Evolutionary conservation across 2,113 vertebrate species (phyloP), one percentile per base, ranked within the genome.

Genomic region (Toxotes chatareus): DNA sequence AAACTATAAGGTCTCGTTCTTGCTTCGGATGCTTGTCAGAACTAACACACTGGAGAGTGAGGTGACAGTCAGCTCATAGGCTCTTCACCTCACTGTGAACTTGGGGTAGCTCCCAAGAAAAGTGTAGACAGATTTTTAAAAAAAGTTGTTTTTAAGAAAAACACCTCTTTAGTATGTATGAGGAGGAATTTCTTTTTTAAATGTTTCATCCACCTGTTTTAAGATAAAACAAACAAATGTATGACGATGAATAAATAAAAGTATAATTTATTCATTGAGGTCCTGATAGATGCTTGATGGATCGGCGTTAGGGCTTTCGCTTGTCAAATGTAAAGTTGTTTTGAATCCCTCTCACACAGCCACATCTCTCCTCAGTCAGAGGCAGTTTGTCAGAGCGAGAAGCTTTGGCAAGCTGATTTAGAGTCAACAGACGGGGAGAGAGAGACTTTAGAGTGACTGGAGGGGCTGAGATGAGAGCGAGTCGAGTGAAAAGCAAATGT

Each of bases 401-500:
- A 57, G 85, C 78, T 76, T 86, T 84, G 84, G 82, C 85, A 89
- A 88, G 60, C 75, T 59, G 84, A 57, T 83, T 85, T 76, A 80
- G 80, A 84, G 86, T 86, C 76, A 83, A 70, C 91, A 91, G 87
- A 86, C 79, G 83, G 81, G 64, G 82, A 83, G 88, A 88, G 83
- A 72, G 62, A 53, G 86, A 60, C 74, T 72, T 68, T 75, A 61
- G 69, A 92, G 86, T 56, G 82, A 90, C 71, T 84, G 73, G 80
- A 89, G 83, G 86, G 79, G 79, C 73, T 64, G 81, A 88, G 88
- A 89, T 88, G 91, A 86, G 88, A 92, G 80, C 21, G 76, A 84
- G 80, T 72, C 8, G 67, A 82, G 76, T 76, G 82, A 79, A 87
- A 27, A 86, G 84, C 86, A 92, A 93, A 93, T 93, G 92, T 93